Percentiles rank a stretch among this genome's conserved stretches.
These are phyloP conservation scores for Pollenia griseotomentosa DNA, from an alignment of 2,888 invertebrate species.

Conservation along the genomic window DNA sequence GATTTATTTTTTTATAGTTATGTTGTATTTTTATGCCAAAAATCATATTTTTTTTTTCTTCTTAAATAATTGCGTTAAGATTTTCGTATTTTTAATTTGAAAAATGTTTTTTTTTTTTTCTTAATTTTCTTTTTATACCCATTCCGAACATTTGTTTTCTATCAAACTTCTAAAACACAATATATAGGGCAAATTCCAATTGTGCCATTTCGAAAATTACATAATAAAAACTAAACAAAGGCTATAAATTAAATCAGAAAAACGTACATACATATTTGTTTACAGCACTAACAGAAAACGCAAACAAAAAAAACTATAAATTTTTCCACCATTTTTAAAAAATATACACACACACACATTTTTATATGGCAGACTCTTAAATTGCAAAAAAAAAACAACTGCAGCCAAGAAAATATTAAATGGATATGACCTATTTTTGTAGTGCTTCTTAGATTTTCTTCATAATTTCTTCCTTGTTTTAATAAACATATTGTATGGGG, in stretches of 20 bases:
- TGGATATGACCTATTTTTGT: constrained; percentile 37
- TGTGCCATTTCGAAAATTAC: constrained; percentile 30
- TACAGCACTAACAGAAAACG: background rate
- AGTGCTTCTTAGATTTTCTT: constrained; percentile 15
- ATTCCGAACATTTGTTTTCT: constrained; percentile 41
- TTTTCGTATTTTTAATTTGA: background rate
- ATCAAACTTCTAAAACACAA: constrained; percentile 35
- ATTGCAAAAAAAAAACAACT: background rate
- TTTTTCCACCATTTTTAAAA: background rate
- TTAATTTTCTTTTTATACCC: background rate
- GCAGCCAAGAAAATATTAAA: constrained; percentile 17
- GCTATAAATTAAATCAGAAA: constrained; percentile 26
- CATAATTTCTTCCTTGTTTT: background rate
- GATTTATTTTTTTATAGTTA: background rate
- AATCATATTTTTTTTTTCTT: background rate
- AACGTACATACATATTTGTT: background rate
- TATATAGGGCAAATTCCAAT: constrained; percentile 60
- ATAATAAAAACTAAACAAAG: constrained; percentile 9
- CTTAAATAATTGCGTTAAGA: background rate
- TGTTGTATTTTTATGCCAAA: background rate
- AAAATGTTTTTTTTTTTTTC: constrained; percentile 10
- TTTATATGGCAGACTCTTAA: background rate
- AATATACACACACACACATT: background rate
- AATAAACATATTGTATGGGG: background rate
- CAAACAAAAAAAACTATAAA: background rate